A percentile compares a stretch with the other conserved stretches of the same genome.
These are phyloP conservation scores for Fratercula arctica DNA, from an alignment of 2,797 vertebrate genomes.

Conservation along the genomic window DNA sequence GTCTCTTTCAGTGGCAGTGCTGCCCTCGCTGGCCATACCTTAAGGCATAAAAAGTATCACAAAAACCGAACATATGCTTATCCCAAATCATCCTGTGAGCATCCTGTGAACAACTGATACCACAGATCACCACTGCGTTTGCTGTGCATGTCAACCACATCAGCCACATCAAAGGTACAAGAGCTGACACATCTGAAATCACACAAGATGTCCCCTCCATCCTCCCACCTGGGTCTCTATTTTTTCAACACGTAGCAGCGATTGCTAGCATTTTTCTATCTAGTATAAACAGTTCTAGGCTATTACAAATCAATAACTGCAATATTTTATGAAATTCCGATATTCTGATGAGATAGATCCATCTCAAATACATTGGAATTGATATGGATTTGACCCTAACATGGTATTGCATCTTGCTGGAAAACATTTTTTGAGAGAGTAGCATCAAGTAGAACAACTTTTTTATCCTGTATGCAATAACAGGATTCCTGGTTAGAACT, in stretches of 20 bases:
- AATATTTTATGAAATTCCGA: neutral
- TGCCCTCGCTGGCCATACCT: neutral
- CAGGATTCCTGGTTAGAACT: slow-evolving; percentile 37
- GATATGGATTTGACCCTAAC: neutral
- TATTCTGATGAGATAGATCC: neutral
- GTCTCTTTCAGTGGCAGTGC: neutral
- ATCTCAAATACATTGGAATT: neutral
- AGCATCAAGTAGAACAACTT: neutral
- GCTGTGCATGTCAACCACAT: neutral
- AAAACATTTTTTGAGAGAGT: neutral
- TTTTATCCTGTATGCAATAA: neutral
- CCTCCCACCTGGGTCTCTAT: neutral
- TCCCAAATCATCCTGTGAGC: neutral
- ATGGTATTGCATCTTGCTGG: neutral
- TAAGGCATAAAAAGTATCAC: neutral
- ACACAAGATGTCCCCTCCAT: neutral
- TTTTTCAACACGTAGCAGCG: neutral
- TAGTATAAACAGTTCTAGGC: neutral
- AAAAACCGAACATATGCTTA: neutral
- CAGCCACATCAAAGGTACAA: neutral
- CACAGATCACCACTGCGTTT: neutral
- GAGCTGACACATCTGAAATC: neutral
- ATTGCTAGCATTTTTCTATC: neutral
- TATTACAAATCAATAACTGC: neutral
- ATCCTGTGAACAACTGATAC: neutral